Percentiles rank a stretch among this genome's conserved stretches.
These are phyloP conservation scores for Nannobrachium achirus DNA, from an alignment of 2,113 vertebrate genomes.

Conservation along the genomic window DNA sequence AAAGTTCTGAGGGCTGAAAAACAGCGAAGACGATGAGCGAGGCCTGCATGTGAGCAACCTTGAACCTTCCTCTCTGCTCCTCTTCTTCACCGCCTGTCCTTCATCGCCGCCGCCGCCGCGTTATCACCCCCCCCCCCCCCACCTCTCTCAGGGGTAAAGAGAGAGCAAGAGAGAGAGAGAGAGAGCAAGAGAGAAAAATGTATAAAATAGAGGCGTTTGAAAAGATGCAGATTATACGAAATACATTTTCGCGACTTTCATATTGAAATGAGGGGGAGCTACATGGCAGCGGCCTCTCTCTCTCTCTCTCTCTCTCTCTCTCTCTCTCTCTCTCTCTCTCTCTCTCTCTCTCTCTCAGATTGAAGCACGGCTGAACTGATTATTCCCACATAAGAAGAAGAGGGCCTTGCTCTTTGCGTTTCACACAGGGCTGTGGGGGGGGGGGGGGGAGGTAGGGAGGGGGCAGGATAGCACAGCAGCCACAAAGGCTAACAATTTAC, in stretches of 20 bases:
- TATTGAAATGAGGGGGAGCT: constrained; percentile 77
- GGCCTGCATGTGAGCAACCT: constrained; percentile 73
- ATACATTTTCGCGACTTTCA: constrained; percentile 77
- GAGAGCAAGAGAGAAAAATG: constrained; percentile 28
- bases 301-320: constrained; percentile 37
- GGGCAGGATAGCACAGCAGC: constrained; percentile 71
- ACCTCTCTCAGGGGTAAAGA: constrained; percentile 43
- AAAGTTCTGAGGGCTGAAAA: constrained; percentile 70
- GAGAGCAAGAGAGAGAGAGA: neutral
- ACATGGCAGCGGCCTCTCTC: constrained; percentile 57
- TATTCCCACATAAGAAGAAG: constrained; percentile 77
- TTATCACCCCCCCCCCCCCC: constrained; percentile 38
- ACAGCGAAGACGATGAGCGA: constrained; percentile 50
- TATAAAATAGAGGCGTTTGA: constrained; percentile 67
- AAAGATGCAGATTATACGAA: constrained; percentile 77
- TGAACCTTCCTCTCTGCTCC: constrained; percentile 50
- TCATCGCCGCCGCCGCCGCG: constrained; percentile 35
- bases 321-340: constrained; percentile 34
- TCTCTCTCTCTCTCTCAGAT: constrained; percentile 67
- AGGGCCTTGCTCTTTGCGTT: constrained; percentile 71
- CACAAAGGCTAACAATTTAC: constrained; percentile 79
- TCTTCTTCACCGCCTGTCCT: constrained; percentile 55
- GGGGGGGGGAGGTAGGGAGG: constrained; percentile 62
- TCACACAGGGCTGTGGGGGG: constrained; percentile 68
- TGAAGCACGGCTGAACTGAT: constrained; percentile 71